A percentile compares a stretch with the other conserved stretches of the same genome.
phyloP scores from a whole-genome alignment of 2,113 vertebrate genomes.

The Pseudorasbora parva region DNA sequence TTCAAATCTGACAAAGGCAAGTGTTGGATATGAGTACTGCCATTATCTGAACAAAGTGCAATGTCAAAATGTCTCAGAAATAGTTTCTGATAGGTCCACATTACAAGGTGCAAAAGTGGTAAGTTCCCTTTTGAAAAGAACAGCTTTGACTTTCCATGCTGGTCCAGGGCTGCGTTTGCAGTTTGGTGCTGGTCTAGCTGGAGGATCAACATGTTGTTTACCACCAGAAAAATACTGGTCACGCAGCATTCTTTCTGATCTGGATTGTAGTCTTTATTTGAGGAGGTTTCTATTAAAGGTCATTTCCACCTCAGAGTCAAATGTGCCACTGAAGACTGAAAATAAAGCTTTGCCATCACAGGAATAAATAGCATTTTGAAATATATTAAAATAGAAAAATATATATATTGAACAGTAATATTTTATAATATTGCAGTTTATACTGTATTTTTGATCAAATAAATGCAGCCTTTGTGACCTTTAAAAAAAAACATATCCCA shows the following conservation, averaged over 20 bases:
- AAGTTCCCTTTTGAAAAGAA: background rate
- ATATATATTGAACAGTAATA: no score
- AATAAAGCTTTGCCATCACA: background rate
- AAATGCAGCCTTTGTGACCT: background rate
- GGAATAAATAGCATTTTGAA: background rate
- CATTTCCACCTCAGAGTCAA: background rate
- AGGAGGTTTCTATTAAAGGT: background rate
- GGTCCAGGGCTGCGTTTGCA: background rate
- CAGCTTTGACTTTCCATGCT: background rate
- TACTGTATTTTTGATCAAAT: background rate
- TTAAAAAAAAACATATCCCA: no score
- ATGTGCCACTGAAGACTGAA: background rate
- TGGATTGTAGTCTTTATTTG: background rate
- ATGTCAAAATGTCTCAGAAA: background rate
- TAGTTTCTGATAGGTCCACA: background rate
- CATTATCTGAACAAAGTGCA: background rate
- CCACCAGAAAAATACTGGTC: background rate
- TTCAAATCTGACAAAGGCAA: slow-evolving; percentile 7
- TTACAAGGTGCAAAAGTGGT: background rate
- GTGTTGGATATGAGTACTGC: background rate
- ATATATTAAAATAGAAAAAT: background rate
- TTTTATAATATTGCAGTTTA: background rate
- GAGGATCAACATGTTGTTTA: background rate
- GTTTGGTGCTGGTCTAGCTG: background rate
- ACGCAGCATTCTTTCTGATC: background rate